phyloP scores from a whole-genome alignment of 2,797 vertebrate species.

The Lates japonicus region DNA sequence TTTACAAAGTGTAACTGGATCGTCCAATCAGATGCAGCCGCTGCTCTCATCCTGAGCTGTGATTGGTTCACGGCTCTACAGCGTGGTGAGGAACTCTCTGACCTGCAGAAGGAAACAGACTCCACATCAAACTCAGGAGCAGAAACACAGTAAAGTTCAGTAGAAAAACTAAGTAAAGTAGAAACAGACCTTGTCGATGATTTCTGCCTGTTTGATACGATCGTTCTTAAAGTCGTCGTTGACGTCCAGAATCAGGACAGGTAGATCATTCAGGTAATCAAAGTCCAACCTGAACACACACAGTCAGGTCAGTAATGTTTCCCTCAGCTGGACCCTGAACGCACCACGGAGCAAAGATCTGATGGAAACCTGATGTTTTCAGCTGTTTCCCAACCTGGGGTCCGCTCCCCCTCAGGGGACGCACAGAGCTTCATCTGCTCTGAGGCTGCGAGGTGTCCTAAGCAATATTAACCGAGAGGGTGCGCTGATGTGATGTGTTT shows the following conservation, averaged over 20 bases:
- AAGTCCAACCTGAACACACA: constrained; percentile 86
- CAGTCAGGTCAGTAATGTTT: neutral
- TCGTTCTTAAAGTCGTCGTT: constrained; percentile 90
- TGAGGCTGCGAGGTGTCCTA: too few relatives aligned
- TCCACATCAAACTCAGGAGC: neutral
- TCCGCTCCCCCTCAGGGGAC: too few relatives aligned
- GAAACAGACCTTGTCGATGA: constrained; percentile 83
- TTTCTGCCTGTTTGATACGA: constrained; percentile 86
- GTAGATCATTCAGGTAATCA: constrained; percentile 86
- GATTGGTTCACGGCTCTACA: constrained; percentile 48
- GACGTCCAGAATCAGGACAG: constrained; percentile 88
- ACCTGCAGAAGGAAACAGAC: constrained; percentile 68
- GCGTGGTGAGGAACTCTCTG: constrained; percentile 63
- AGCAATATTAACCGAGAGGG: too few relatives aligned
- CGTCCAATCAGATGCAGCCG: neutral
- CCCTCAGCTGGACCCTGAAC: too few relatives aligned
- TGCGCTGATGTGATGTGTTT: too few relatives aligned
- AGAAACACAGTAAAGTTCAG: neutral
- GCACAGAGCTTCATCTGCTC: too few relatives aligned
- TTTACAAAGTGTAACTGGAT: neutral
- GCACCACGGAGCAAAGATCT: too few relatives aligned
- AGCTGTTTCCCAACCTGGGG: too few relatives aligned
- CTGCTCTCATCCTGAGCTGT: neutral
- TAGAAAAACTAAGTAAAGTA: neutral
- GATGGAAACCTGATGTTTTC: too few relatives aligned